Base-by-base conservation (phyloP, 2,113 vertebrate species). In the Sander vitreus region DNA sequence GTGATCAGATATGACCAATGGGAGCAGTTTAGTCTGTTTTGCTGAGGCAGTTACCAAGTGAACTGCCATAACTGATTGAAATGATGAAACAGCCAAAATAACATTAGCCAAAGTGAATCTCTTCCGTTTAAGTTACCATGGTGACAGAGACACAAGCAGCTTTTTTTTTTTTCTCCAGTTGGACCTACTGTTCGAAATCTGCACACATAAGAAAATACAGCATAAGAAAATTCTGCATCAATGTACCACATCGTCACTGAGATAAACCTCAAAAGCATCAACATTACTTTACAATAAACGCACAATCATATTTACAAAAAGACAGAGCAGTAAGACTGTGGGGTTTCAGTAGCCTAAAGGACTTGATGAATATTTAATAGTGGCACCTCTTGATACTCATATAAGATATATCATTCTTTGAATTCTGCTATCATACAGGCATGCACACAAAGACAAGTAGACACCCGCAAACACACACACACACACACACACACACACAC, bases 211-310 rank as follows among this genome's bases (percentile, higher is more conserved):
- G 73, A 88, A 93, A 90, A 91, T 89, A 92, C 84, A 92, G 84
- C 90, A 91, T 78, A 55, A 77, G 66, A 83, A 65, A 83, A 78
- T 69, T 90, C 70, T 82, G 73, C 79, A 76, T 83, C 30, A 78
- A 51, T 77, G 94, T 95, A 95, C 94, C 95, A 89, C 85, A n/a
- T 91, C 85, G 90, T 93, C 88, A 85, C 88, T 63, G 60, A 81
- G 70, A 88, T 84, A 82, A 77, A 87, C 83, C 77, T 83, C 9
- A 71, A 88, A 85, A 90, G 85, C 75, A 53, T 75, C 23, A 43
- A 87, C 16, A 30, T 79, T 57, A 88, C 83, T 88, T 93, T 85
- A 90, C 81, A 92, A 85, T 80, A 82, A 73, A 81, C 11, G 55
- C 73, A 89, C 72, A 78, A 78, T 80, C 53, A 85, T 93, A 94